Conservation (phyloP, 2,113 vertebrate genomes). For the Microcebus ravelobensis region DNA sequence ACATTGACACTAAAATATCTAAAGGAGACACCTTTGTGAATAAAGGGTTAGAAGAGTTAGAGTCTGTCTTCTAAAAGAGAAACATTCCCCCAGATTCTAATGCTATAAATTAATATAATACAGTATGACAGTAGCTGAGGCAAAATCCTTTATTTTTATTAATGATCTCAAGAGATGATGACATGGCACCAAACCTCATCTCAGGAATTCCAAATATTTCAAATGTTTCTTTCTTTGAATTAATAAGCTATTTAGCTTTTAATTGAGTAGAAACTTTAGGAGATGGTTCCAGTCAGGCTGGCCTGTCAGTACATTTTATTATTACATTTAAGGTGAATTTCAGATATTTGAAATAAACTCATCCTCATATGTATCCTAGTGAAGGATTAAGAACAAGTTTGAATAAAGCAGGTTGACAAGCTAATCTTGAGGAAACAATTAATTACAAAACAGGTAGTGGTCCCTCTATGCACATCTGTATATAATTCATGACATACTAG, state of each 20-base stretch:
- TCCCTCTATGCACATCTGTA: slow-evolving; percentile 67
- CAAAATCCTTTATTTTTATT: slow-evolving; percentile 49
- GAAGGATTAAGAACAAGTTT: slow-evolving; percentile 49
- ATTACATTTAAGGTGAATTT: slow-evolving; percentile 53
- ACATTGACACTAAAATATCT: neutral
- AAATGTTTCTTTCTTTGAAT: slow-evolving; percentile 22
- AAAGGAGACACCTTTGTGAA: neutral
- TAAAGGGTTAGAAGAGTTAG: neutral
- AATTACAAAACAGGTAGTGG: slow-evolving; percentile 69
- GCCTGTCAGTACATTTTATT: slow-evolving; percentile 69
- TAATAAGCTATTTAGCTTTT: slow-evolving; percentile 60
- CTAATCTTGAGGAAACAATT: slow-evolving; percentile 77
- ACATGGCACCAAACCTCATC: slow-evolving; percentile 36
- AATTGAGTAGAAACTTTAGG: slow-evolving; percentile 33
- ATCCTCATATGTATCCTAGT: slow-evolving; percentile 66
- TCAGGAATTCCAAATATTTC: slow-evolving; percentile 67
- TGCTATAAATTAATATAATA: neutral
- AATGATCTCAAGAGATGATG: neutral
- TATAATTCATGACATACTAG: slow-evolving; percentile 71
- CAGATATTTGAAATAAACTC: slow-evolving; percentile 48
- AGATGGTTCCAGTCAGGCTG: slow-evolving; percentile 62
- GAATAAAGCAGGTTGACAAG: slow-evolving; percentile 60
- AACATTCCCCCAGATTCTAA: neutral
- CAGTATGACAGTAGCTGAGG: slow-evolving; percentile 4
- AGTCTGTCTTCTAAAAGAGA: neutral